Percentiles rank a stretch among this genome's conserved stretches.
phyloP scores from a whole-genome alignment of 2,888 invertebrate genomes.

The Acleris emargana region DNA sequence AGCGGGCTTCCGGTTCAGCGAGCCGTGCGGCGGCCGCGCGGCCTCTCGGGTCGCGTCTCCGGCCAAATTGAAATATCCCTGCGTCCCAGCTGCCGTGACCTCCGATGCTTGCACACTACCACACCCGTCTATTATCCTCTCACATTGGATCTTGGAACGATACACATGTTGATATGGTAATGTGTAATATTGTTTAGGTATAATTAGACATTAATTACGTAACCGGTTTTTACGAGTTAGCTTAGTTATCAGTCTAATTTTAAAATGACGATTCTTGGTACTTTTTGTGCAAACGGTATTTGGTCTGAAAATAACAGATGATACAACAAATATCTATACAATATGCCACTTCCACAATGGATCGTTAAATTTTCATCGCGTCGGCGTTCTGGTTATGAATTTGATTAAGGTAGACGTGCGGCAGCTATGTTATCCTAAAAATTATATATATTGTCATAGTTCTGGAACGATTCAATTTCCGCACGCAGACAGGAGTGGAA shows the following conservation, averaged over 20 bases:
- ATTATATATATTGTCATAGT: conserved; percentile 76
- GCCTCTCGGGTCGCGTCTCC: conserved; percentile 80
- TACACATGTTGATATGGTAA: neutral
- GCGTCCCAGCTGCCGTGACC: conserved; percentile 67
- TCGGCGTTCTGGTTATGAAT: conserved; percentile 19
- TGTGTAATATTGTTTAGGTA: neutral
- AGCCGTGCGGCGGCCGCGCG: conserved; percentile 74
- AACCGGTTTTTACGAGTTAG: no score
- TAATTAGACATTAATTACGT: no score
- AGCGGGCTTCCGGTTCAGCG: conserved; percentile 80
- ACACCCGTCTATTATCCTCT: conserved; percentile 42
- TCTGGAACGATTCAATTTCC: conserved; percentile 81
- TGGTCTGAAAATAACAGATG: no score
- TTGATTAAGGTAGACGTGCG: conserved; percentile 21
- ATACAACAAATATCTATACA: neutral
- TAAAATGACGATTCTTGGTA: no score
- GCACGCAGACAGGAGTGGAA: conserved; percentile 77
- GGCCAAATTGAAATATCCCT: conserved; percentile 81
- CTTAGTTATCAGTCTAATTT: no score
- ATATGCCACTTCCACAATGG: neutral
- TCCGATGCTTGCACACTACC: conserved; percentile 56
- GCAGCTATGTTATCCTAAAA: conserved; percentile 32
- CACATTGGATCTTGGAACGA: conserved; percentile 47
- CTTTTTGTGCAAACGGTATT: no score
- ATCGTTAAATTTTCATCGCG: conserved; percentile 20